Percentiles rank a stretch among this genome's conserved stretches.
Conservation (phyloP, 2,797 vertebrate species). For the Sebastes nivosus region DNA sequence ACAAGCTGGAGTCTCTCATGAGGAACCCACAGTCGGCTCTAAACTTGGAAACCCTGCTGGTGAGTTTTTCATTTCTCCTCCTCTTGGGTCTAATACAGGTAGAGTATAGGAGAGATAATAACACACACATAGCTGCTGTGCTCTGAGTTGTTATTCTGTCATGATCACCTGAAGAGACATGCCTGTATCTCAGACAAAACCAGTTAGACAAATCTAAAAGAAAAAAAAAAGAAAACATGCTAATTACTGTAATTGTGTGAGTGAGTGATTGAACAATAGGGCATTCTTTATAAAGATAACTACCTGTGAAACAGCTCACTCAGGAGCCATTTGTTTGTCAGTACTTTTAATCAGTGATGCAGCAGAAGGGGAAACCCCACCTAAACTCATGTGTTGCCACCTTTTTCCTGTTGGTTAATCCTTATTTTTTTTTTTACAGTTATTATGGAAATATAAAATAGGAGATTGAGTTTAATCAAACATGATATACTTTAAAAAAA, state of each 20-base stretch:
- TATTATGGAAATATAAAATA: background rate
- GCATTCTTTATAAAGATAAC: background rate
- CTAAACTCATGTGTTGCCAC: background rate
- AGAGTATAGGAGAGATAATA: background rate
- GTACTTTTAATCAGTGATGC: background rate
- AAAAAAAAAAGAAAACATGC: background rate
- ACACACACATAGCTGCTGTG: background rate
- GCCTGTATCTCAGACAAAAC: background rate
- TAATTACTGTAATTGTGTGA: background rate
- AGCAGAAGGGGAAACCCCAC: constrained; percentile 26
- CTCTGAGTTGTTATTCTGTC: background rate
- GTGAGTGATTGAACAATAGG: background rate
- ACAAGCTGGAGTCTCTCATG: constrained; percentile 78
- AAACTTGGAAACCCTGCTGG: constrained; percentile 83
- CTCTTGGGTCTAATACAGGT: background rate
- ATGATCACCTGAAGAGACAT: background rate
- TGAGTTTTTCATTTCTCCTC: constrained; percentile 64
- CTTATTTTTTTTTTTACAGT: background rate
- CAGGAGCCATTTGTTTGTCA: background rate
- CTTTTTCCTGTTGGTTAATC: constrained; percentile 4
- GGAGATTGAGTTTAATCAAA: background rate
- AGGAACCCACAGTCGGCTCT: constrained; percentile 75
- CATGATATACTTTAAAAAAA: rapidly evolving
- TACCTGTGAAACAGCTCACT: background rate
- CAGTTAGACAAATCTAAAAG: background rate